phyloP scores from a whole-genome alignment of 1,140 invertebrate species.

The Periplaneta americana region DNA sequence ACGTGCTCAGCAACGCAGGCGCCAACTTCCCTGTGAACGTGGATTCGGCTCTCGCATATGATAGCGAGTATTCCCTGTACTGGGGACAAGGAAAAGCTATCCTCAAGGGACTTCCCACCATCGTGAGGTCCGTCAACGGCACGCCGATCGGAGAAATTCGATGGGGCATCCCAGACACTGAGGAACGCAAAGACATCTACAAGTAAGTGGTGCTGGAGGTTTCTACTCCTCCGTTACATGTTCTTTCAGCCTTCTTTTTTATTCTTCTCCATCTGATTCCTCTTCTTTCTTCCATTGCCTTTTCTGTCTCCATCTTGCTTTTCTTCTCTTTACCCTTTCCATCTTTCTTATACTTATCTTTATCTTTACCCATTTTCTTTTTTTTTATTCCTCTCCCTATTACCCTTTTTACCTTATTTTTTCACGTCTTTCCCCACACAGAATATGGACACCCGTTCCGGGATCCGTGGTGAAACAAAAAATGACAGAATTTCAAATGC shows the following conservation, averaged over 20 bases:
- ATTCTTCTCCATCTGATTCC: background rate
- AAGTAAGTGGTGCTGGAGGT: conserved; percentile 20
- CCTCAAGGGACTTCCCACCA: conserved; percentile 64
- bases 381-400: too few relatives aligned
- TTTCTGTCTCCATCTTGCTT: too few relatives aligned
- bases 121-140: conserved; percentile 53
- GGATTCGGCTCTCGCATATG: conserved; percentile 63
- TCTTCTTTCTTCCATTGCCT: too few relatives aligned
- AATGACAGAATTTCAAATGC: too few relatives aligned
- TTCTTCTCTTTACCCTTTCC: too few relatives aligned
- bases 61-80: conserved; percentile 58
- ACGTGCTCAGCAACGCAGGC: conserved; percentile 54
- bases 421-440: too few relatives aligned
- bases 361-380: too few relatives aligned
- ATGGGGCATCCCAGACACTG: conserved; percentile 58
- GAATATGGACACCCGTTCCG: too few relatives aligned
- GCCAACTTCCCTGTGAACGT: conserved; percentile 40
- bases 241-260: background rate
- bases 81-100: conserved; percentile 75
- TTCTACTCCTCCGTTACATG: background rate
- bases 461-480: too few relatives aligned
- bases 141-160: conserved; percentile 48
- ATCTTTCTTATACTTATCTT: too few relatives aligned
- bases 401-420: too few relatives aligned
- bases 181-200: conserved; percentile 49